These are phyloP conservation scores for Timandra comae DNA, from an alignment of 2,888 invertebrate species.

Conservation along the genomic window DNA sequence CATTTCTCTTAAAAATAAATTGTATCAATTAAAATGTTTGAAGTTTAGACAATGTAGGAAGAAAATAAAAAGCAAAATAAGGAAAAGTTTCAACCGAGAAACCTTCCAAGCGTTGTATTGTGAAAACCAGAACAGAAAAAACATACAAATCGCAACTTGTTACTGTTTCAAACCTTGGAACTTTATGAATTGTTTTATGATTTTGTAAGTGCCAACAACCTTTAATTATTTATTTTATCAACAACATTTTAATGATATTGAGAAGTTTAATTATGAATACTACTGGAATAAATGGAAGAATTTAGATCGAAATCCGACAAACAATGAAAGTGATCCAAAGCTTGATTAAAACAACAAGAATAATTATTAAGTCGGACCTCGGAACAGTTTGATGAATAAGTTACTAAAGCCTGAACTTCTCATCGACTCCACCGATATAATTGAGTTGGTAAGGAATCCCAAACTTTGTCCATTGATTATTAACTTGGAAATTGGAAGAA, in stretches of 20 bases:
- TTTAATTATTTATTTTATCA: too few species aligned
- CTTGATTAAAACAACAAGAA: constrained; percentile 33
- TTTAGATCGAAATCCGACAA: constrained; percentile 6
- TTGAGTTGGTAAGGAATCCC: constrained; percentile 37
- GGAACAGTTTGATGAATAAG: constrained; percentile 37
- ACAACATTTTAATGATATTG: too few species aligned
- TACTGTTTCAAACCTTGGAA: too few species aligned
- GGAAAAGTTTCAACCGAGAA: constrained; percentile 6
- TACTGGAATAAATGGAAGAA: constrained; percentile 2
- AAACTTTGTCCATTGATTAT: constrained; percentile 41
- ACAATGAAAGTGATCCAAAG: constrained; percentile 18
- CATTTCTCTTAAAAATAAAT: constrained; percentile 3
- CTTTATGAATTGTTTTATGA: too few species aligned
- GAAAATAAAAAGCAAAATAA: constrained; percentile 1
- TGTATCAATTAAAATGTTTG: not conserved
- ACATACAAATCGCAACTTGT: constrained; percentile 2
- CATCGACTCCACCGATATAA: constrained; percentile 34
- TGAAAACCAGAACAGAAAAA: constrained; percentile 6
- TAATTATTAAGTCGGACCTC: constrained; percentile 31
- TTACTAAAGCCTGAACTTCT: constrained; percentile 35
- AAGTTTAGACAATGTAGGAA: constrained; percentile 6
- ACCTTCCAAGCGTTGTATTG: constrained; percentile 4
- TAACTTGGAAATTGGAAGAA: constrained; percentile 29
- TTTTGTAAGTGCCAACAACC: too few species aligned
- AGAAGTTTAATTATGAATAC: too few species aligned